Base-by-base conservation (phyloP, 2,888 invertebrate species). In the Conistra vaccinii region DNA sequence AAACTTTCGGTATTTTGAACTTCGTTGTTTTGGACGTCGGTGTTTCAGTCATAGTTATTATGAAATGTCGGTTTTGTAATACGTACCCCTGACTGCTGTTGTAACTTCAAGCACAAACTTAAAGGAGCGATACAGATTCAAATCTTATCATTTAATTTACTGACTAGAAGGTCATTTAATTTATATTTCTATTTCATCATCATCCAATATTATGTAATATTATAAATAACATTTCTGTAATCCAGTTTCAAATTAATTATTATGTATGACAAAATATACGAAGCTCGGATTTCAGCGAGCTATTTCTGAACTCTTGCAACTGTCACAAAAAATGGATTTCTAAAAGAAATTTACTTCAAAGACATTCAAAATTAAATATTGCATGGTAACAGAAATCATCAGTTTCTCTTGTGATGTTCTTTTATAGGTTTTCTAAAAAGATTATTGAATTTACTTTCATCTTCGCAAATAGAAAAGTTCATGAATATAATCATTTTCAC, bases 331-430 rank as follows among this genome's bases (percentile, higher is more conserved):
- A 78, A 63, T 60, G 20, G 6, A 66, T 83, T 62, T 58, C 26
- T 55, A 35, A 83, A 83, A 69, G 26, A 69, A 57, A 61, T 26
- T 42, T 23, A 35, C 81, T 83, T 83, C 69, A 73, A 81, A 81
- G 66, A 73, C 61, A 48, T 58, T 73, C 53, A 35, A 55, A 55
- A 62, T 67, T 32, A 63, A 73, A 20, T 12, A 51, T 20, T 61
- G 26, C 53, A 29, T 51, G 57, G 61, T 42, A 48, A 65, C 77
- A 48, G 20, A n/a, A 48, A 14, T 53, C 57, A 39, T 26, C 39
- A 45, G 26, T n/a, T 35, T 10, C 48, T 45, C 55, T 17, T 62
- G 26, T 62, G 68, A 60, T 60, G 39, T 65, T 62, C 23, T 42
- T 76, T 81, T 69, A 74, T 76, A 76, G 42, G 42, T 66, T 76